These are phyloP conservation scores for Drepanosiphum platanoidis DNA, from an alignment of 2,888 invertebrate genomes.

Conservation along the genomic window DNA sequence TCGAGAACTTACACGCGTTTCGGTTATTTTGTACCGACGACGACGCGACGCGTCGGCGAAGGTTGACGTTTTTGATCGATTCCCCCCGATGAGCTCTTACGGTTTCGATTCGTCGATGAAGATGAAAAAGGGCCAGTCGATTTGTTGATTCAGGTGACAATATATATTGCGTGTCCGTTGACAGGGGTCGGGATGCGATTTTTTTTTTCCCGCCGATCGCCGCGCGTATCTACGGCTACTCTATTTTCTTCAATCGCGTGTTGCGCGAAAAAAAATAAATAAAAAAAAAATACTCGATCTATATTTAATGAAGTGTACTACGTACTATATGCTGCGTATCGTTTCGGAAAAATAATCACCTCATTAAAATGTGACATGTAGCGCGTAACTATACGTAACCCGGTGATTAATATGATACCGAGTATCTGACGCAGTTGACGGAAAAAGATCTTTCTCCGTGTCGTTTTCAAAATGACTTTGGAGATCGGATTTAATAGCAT, in stretches of 20 bases:
- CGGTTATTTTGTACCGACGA: neutral
- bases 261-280: neutral
- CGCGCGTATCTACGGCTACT: neutral
- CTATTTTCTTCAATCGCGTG: conserved; percentile 4
- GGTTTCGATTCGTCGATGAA: neutral
- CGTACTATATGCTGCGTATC: no score
- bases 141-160: conserved; percentile 40
- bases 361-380: conserved; percentile 17
- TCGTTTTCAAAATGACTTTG: neutral
- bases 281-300: conserved; percentile 3
- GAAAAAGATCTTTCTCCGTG: neutral
- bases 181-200: conserved; percentile 16
- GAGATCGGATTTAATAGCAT: neutral
- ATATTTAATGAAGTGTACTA: conserved; percentile 27
- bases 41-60: no score
- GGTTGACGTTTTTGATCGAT: conserved; percentile 25
- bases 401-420: neutral
- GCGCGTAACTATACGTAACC: neutral
- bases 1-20: neutral
- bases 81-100: neutral
- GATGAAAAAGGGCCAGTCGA: neutral
- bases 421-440: neutral
- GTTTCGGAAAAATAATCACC: neutral
- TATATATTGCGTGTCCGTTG: conserved; percentile 40
- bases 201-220: neutral